Evolutionary conservation across 1,140 invertebrate genomes (phyloP).

Genomic region (Elymnias hypermnestra): DNA sequence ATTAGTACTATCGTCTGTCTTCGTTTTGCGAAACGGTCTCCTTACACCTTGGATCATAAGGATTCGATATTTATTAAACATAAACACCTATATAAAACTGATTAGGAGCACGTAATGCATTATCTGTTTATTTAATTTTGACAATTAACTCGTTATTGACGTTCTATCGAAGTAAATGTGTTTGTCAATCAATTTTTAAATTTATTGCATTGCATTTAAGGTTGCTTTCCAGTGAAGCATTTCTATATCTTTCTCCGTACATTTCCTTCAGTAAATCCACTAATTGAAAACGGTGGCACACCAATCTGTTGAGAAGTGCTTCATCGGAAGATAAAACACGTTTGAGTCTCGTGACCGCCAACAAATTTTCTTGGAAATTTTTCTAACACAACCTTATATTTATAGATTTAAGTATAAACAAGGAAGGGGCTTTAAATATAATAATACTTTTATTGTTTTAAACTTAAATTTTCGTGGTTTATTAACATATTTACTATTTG

Average conservation of each 20-base stretch:
- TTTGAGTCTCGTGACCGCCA: slow-evolving; percentile 10
- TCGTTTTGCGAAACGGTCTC: too few relatives aligned
- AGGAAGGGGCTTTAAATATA: background rate
- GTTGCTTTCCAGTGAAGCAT: background rate
- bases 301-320: slow-evolving; percentile 15
- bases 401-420: slow-evolving; percentile 5
- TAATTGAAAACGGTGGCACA: slow-evolving; percentile 22
- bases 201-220: background rate
- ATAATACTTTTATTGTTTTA: too few relatives aligned
- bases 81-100: too few relatives aligned
- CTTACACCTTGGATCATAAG: too few relatives aligned
- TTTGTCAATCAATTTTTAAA: slow-evolving; percentile 2
- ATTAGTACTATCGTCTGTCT: too few relatives aligned
- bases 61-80: too few relatives aligned
- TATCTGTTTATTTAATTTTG: too few relatives aligned
- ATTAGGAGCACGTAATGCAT: too few relatives aligned
- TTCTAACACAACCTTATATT: slow-evolving; percentile 12
- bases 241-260: slow-evolving; percentile 1
- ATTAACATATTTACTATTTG: too few relatives aligned
- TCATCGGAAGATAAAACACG: slow-evolving; percentile 21
- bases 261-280: slow-evolving; percentile 13
- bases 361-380: slow-evolving; percentile 23
- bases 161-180: too few relatives aligned
- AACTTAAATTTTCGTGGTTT: too few relatives aligned
- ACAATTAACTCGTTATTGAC: too few relatives aligned